phyloP scores from a whole-genome alignment of 2,797 vertebrate genomes.

The Takifugu rubripes region DNA sequence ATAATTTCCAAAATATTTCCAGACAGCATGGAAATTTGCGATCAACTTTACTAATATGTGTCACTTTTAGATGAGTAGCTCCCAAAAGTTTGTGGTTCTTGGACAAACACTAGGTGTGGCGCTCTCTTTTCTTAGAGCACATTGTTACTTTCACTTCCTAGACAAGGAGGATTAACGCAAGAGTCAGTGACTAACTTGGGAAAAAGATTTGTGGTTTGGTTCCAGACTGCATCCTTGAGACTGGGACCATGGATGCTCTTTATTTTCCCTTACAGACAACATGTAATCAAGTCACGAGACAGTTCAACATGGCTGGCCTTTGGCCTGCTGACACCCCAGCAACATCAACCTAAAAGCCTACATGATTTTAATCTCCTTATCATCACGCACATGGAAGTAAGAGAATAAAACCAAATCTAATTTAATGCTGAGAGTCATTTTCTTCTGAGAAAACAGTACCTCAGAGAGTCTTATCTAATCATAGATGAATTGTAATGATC shows the following conservation, averaged over 20 bases:
- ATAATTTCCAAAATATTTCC: too few relatives aligned
- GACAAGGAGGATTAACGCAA: conserved; percentile 58
- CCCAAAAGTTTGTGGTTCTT: conserved; percentile 1
- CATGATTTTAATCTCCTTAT: conserved; percentile 13
- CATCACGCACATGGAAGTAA: background rate
- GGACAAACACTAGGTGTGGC: conserved; percentile 25
- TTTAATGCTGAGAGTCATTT: conserved; percentile 4
- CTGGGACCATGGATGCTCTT: conserved; percentile 47
- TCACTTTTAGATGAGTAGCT: background rate
- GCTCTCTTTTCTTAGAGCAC: conserved; percentile 29
- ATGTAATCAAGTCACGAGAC: conserved; percentile 59
- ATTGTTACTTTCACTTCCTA: conserved; percentile 64
- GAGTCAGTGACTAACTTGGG: conserved; percentile 69
- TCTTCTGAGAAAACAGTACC: background rate
- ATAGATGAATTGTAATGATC: conserved; percentile 8
- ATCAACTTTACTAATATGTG: too few relatives aligned
- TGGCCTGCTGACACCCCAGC: conserved; percentile 6
- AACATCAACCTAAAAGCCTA: conserved; percentile 12
- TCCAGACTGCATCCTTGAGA: conserved; percentile 61
- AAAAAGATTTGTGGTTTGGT: conserved; percentile 54
- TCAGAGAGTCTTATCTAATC: conserved; percentile 13
- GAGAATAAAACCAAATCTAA: conserved; percentile 7
- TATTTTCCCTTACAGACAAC: conserved; percentile 60
- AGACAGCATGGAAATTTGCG: too few relatives aligned
- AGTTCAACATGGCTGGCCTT: conserved; percentile 53